Conservation (phyloP, 1,140 invertebrate genomes). For the Papilio glaucus region DNA sequence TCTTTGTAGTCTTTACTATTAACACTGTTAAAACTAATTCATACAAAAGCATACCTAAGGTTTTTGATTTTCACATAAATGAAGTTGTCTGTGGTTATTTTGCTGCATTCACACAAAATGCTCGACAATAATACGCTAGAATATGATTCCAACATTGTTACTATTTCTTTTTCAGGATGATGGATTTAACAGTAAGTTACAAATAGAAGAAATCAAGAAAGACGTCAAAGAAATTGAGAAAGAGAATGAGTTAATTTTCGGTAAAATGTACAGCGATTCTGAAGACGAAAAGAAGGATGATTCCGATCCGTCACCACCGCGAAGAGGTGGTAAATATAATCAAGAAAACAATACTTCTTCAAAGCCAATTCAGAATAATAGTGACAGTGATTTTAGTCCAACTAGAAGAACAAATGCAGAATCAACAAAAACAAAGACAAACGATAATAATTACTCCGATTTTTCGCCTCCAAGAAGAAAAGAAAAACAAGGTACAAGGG, state of each 20-base stretch:
- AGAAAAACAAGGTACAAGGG: constrained; percentile 39
- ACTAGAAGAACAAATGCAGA: constrained; percentile 44
- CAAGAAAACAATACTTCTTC: no score
- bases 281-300: constrained; percentile 74
- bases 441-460: constrained; percentile 49
- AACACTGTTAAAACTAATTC: no score
- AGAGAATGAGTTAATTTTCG: constrained; percentile 74
- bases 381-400: constrained; percentile 66
- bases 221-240: constrained; percentile 68
- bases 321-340: constrained; percentile 50
- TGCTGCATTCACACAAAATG: no score
- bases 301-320: constrained; percentile 62
- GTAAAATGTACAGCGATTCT: constrained; percentile 80
- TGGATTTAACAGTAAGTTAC: constrained; percentile 76
- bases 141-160: neutral
- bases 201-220: constrained; percentile 72
- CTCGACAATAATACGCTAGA: no score
- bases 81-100: no score
- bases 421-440: constrained; percentile 37
- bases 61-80: no score
- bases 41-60: no score
- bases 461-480: constrained; percentile 67
- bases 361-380: constrained; percentile 47
- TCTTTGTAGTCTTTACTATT: no score
- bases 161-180: constrained; percentile 71